Evolutionary conservation across 2,888 invertebrate genomes (phyloP).

Genomic region (Dexiosoma caninum): DNA sequence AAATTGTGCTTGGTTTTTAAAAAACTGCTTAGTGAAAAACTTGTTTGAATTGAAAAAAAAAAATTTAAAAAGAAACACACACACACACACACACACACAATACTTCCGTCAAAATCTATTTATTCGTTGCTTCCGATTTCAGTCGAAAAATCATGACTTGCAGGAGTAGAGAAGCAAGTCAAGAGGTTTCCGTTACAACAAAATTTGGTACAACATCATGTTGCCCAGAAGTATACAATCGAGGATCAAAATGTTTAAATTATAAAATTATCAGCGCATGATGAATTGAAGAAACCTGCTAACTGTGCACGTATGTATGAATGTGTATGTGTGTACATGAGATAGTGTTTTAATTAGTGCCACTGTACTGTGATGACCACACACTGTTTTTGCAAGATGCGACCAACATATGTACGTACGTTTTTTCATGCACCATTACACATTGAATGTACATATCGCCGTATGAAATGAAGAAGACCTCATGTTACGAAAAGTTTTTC

Average conservation of each 20-base stretch:
- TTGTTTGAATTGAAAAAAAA: slow-evolving; percentile 6
- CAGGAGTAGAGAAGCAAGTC: slow-evolving; percentile 66
- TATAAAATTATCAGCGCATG: background rate
- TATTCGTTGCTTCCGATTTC: slow-evolving; percentile 58
- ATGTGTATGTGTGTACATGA: no score
- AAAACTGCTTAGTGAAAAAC: slow-evolving; percentile 15
- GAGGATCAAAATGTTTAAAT: background rate
- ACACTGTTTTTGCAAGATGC: background rate
- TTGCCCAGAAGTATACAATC: background rate
- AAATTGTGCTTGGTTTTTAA: slow-evolving; percentile 22
- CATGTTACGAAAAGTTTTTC: no score
- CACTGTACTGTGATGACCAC: slow-evolving; percentile 38
- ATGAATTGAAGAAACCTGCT: slow-evolving; percentile 30
- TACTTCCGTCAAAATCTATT: slow-evolving; percentile 61
- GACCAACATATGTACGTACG: background rate
- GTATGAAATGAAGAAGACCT: no score
- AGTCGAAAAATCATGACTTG: slow-evolving; percentile 35
- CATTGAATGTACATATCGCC: no score
- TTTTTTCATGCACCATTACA: no score
- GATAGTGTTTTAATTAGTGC: slow-evolving; percentile 55
- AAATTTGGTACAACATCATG: slow-evolving; percentile 9
- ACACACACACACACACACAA: slow-evolving; percentile 12
- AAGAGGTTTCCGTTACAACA: slow-evolving; percentile 67
- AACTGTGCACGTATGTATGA: background rate
- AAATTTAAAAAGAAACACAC: background rate